Percentiles rank a stretch among this genome's conserved stretches.
Evolutionary conservation across 2,888 invertebrate species (phyloP).

Genomic region (Lasioglossum oenotherae): DNA sequence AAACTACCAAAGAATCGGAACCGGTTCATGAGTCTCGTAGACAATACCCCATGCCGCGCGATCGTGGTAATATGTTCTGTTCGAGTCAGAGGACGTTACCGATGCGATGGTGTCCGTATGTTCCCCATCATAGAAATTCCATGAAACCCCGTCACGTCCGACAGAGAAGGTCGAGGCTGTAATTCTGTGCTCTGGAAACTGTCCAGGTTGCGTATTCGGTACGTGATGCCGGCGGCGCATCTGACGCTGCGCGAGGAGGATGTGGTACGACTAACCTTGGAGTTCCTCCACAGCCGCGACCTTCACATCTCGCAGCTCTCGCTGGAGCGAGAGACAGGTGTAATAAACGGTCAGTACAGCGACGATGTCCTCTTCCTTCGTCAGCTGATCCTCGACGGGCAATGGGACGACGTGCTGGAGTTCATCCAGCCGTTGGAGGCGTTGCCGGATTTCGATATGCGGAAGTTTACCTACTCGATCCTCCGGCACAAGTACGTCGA

Average conservation of each 20-base stretch:
- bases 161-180: conserved; percentile 30
- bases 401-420: conserved; percentile 98
- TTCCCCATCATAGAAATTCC: neutral
- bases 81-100: neutral
- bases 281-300: conserved; percentile 95
- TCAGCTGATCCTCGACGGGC: conserved; percentile 97
- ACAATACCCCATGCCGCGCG: neutral
- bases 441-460: conserved; percentile 92
- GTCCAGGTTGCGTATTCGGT: conserved; percentile 83
- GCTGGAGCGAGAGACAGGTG: conserved; percentile 97
- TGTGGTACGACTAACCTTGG: conserved; percentile 93
- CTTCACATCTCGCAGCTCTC: conserved; percentile 96
- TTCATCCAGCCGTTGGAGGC: conserved; percentile 97
- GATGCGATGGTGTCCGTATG: neutral
- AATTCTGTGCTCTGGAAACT: conserved; percentile 58
- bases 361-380: conserved; percentile 97
- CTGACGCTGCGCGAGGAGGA: conserved; percentile 95
- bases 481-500: conserved; percentile 97
- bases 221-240: conserved; percentile 93
- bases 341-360: conserved; percentile 96
- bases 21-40: neutral
- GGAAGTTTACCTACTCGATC: conserved; percentile 94
- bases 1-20: neutral
- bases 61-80: neutral
- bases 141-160: conserved; percentile 1